Base-by-base conservation (phyloP, 2,113 vertebrate genomes). In the Callocephalon fimbriatum region DNA sequence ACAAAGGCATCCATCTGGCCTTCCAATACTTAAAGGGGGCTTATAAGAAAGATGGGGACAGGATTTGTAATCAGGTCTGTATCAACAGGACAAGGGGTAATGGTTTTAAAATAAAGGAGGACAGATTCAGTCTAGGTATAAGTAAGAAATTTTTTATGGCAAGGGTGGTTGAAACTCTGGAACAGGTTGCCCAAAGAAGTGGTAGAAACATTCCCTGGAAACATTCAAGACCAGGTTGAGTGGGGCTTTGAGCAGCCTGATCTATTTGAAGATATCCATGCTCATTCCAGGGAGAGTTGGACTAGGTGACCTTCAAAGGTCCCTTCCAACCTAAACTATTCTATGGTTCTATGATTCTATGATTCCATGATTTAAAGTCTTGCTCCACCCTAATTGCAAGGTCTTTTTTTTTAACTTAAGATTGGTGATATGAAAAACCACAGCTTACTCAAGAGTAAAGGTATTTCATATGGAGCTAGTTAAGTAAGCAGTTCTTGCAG, bases 11-110 rank as follows among this genome's bases (percentile, higher is more conserved):
- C 8, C 18, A 54, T 18, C 27, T 7, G 3, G 4, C 9, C 32
- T 68, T 72, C 59, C 48, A 3, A 0, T 40, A 54, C 10, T 22
- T n/a, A 63, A 68, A n/a, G 6, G 10, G 6, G 7, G 1, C 10
- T 70, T 70, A 11, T 14, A 56, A 59, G 47, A 67, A 58, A 31
- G 21, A 31, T 45, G 15, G 18, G 7, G 4, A 51, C 17, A 44
- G 48, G 47, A 4, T 58, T 78, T 65, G 42, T 35, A 47, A 5
- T 6, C 59, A 9, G 12, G 4, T 5, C 10, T 62, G 7, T 65
- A 42, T 21, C 0, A 10, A 23, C 7, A 81, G 50, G 18, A 27
- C 15, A 15, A 59, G 5, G 5, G 1, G 1, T 50, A 68, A 59
- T 37, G 11, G 15, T 59, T 85, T 78, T 45, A 51, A 93, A 45